phyloP scores from a whole-genome alignment of 2,797 vertebrate species.

The Pangasius krempfi region DNA sequence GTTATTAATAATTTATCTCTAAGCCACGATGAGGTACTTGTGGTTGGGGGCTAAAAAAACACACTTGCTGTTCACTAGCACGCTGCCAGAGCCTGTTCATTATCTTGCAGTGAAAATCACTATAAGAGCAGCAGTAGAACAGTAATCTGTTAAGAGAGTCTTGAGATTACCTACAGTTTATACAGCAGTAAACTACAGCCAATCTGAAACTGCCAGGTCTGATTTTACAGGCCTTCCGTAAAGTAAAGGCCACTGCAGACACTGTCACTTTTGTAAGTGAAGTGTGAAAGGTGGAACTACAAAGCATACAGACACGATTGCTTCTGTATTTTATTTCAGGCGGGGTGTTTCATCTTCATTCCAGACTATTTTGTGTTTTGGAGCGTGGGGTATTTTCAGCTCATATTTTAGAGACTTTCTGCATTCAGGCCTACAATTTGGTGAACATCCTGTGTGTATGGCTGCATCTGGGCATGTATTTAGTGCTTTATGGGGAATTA shows the following conservation, averaged over 20 bases:
- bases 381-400: not conserved
- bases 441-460: constrained; percentile 12
- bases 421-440: not conserved
- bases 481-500: not conserved
- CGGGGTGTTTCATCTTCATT: not conserved
- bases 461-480: not conserved
- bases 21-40: constrained; percentile 8
- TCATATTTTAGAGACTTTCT: not conserved
- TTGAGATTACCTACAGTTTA: constrained; percentile 26
- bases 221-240: not conserved
- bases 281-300: constrained; percentile 35
- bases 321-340: constrained; percentile 1
- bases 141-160: not conserved
- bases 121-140: not conserved
- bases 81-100: not conserved
- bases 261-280: constrained; percentile 16
- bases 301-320: not conserved
- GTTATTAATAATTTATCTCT: constrained; percentile 34
- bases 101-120: constrained; percentile 3
- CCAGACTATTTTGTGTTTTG: not conserved
- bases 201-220: constrained; percentile 18
- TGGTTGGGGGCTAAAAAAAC: not conserved
- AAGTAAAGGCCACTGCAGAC: constrained; percentile 30
- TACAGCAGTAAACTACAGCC: constrained; percentile 15
- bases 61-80: not conserved